phyloP scores from a whole-genome alignment of 2,888 invertebrate species.

The Epinotia brunnichana region DNA sequence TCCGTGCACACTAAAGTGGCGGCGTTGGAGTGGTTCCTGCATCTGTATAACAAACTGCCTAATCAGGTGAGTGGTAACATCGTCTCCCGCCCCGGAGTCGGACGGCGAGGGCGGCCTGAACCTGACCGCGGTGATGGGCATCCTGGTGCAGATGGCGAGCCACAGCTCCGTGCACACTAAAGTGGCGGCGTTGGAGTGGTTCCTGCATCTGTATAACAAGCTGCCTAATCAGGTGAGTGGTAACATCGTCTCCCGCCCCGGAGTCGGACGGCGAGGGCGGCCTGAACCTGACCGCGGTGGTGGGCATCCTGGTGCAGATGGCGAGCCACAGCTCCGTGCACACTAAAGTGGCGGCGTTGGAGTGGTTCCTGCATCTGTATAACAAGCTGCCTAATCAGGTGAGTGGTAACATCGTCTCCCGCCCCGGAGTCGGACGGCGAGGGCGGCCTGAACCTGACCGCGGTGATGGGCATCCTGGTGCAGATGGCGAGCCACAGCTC shows the following conservation, averaged over 20 bases:
- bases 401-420: slow-evolving; percentile 36
- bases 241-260: neutral
- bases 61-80: slow-evolving; percentile 85
- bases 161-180: slow-evolving; percentile 96
- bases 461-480: slow-evolving; percentile 92
- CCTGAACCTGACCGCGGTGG: slow-evolving; percentile 90
- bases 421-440: slow-evolving; percentile 57
- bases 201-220: slow-evolving; percentile 94
- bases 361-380: slow-evolving; percentile 97
- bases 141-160: slow-evolving; percentile 91
- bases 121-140: slow-evolving; percentile 90
- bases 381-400: slow-evolving; percentile 93
- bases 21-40: slow-evolving; percentile 96
- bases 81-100: slow-evolving; percentile 7
- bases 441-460: slow-evolving; percentile 88
- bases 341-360: slow-evolving; percentile 97
- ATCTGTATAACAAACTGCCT: slow-evolving; percentile 94
- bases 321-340: slow-evolving; percentile 94
- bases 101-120: slow-evolving; percentile 85
- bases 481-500: slow-evolving; percentile 93
- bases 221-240: slow-evolving; percentile 90
- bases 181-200: slow-evolving; percentile 98
- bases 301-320: slow-evolving; percentile 92
- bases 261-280: slow-evolving; percentile 72
- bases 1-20: slow-evolving; percentile 98